Percentiles rank a stretch among this genome's conserved stretches.
phyloP scores from a whole-genome alignment of 1,140 invertebrate species.

The Paramacrobiotus metropolitanus region DNA sequence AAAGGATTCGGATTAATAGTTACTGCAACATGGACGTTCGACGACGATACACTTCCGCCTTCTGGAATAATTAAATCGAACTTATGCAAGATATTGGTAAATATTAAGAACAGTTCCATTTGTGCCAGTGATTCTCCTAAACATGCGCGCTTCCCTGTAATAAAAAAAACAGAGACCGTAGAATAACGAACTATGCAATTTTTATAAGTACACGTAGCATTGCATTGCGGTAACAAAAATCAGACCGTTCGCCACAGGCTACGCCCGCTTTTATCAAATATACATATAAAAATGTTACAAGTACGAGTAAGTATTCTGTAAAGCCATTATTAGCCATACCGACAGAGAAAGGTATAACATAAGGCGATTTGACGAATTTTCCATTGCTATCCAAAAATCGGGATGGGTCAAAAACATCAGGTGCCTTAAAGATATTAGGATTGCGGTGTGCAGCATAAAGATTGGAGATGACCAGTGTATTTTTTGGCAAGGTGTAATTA shows the following conservation, averaged over 20 bases:
- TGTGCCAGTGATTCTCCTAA: neutral
- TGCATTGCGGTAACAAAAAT: neutral
- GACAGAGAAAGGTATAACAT: conserved; percentile 14
- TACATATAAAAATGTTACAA: neutral
- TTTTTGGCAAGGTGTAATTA: conserved; percentile 25
- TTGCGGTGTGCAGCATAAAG: conserved; percentile 48
- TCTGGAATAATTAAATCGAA: neutral
- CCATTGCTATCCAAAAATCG: conserved; percentile 41
- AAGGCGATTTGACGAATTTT: conserved; percentile 35
- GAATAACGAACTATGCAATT: neutral
- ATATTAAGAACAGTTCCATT: neutral
- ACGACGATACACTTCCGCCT: neutral
- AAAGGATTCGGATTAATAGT: neutral
- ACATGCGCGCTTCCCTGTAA: neutral
- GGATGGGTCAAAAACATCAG: conserved; percentile 47
- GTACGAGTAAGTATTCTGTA: neutral
- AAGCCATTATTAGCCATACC: conserved; percentile 12
- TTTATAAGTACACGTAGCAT: neutral
- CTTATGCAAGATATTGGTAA: neutral
- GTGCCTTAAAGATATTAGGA: conserved; percentile 39
- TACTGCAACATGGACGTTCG: neutral
- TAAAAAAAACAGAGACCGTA: no score
- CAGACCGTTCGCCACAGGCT: neutral
- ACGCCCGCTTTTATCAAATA: neutral
- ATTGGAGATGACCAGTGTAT: conserved; percentile 55